Base-by-base conservation (phyloP, 2,797 vertebrate species). In the Meda fulgida region DNA sequence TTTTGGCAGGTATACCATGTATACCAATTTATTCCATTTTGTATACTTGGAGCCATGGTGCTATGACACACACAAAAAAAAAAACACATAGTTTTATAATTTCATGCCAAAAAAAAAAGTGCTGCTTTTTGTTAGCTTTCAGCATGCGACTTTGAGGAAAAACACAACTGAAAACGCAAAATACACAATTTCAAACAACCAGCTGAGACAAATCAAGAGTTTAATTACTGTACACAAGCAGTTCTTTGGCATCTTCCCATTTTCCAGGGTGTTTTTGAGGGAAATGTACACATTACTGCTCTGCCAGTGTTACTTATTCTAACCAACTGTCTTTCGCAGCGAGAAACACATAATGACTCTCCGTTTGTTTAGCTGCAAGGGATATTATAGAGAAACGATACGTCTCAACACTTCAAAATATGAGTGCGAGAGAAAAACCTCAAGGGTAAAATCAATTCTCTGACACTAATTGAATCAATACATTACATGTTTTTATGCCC, bases 401-500 rank as follows among this genome's bases (percentile, higher is more conserved):
- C 8, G 36, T 78, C 63, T 78, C 51, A 4, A 69, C 11, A 58
- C 23, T 65, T 70, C 63, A 69, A 78, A 84, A 78, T 84, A 69
- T 58, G 73, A 84, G 51, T 13, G 4, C 7, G 5, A 23, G 71
- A 23, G 63, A 29, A 84, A 31, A 77, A 77, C 73, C 82, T 43
- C 63, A 70, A 40, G 82, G 73, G n/a, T 70, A 46, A 84, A 84
- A 84, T 70, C 82, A 84, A 84, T 84, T 78, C 46, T 6, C 36
- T 34, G 60, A 70, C 48, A 78, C 82, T 84, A 70, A 78, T 78
- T 78, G 73, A 84, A 77, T 78, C 73, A 55, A 78, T 70, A 70
- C 48, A 31, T 84, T 69, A 84, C 46, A 34, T 78, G 73, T 84
- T 78, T 84, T 70, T 70, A 78, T 70, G 63, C 46, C 72, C 23